Evolutionary conservation across 2,888 invertebrate species (phyloP).

Genomic region (Hoplodrina ambigua): DNA sequence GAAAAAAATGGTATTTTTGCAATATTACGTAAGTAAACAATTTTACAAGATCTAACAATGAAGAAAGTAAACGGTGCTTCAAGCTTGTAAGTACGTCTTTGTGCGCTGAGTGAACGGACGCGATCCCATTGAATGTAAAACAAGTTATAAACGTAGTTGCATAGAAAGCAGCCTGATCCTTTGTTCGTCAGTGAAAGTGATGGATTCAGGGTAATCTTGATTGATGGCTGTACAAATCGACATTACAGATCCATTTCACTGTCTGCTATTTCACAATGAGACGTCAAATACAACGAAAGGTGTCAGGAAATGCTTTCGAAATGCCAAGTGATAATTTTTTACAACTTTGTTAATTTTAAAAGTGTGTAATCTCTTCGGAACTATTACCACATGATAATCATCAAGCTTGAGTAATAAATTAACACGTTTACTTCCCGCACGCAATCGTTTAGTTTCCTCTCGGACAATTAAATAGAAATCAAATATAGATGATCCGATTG

Average conservation of each 20-base stretch:
- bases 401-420: slow-evolving; percentile 31
- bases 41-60: slow-evolving; percentile 61
- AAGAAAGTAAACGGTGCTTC: slow-evolving; percentile 60
- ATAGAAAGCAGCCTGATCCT: slow-evolving; percentile 83
- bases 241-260: slow-evolving; percentile 68
- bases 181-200: slow-evolving; percentile 82
- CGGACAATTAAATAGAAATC: slow-evolving; percentile 31
- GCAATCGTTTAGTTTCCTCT: slow-evolving; percentile 30
- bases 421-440: slow-evolving; percentile 36
- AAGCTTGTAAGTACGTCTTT: slow-evolving; percentile 38
- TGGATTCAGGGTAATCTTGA: slow-evolving; percentile 71
- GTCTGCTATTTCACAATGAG: slow-evolving; percentile 67
- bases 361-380: slow-evolving; percentile 18
- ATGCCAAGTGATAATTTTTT: slow-evolving; percentile 8
- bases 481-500: slow-evolving; percentile 28
- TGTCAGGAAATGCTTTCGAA: slow-evolving; percentile 36
- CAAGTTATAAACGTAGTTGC: slow-evolving; percentile 61
- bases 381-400: slow-evolving; percentile 39
- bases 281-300: slow-evolving; percentile 59
- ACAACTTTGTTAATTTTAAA: slow-evolving; percentile 15
- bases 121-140: slow-evolving; percentile 77
- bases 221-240: slow-evolving; percentile 71
- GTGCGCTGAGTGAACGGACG: slow-evolving; percentile 53
- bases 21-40: slow-evolving; percentile 62
- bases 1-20: slow-evolving; percentile 35